Conservation (phyloP, 1,140 invertebrate species). For the Tyrophagus putrescentiae region DNA sequence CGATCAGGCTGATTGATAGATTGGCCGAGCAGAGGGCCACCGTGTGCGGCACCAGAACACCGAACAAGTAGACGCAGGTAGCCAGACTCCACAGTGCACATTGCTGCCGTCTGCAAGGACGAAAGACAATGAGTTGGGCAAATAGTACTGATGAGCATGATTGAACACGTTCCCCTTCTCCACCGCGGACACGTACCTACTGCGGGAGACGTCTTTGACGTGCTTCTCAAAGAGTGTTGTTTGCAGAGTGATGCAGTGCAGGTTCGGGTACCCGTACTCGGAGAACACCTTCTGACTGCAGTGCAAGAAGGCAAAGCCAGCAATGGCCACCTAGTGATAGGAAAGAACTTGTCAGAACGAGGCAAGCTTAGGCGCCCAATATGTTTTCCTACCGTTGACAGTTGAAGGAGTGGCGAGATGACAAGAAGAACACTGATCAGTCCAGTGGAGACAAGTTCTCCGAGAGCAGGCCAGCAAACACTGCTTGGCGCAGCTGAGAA, state of each 20-base stretch:
- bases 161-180: too few species aligned
- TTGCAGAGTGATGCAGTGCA: background rate
- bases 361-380: background rate
- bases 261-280: constrained; percentile 5
- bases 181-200: too few species aligned
- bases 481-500: background rate
- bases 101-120: too few species aligned
- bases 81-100: background rate
- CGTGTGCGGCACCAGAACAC: background rate
- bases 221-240: background rate
- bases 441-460: background rate
- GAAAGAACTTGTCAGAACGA: background rate
- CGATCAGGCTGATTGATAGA: constrained; percentile 5
- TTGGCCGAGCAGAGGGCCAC: background rate
- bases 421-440: background rate
- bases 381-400: background rate
- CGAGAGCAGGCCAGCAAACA: too few species aligned
- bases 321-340: background rate
- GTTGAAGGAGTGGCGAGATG: background rate
- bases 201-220: background rate
- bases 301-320: background rate
- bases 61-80: background rate
- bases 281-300: background rate
- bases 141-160: too few species aligned
- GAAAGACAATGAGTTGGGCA: too few species aligned